Base-by-base conservation (phyloP, 2,113 vertebrate genomes). In the Passer montanus region DNA sequence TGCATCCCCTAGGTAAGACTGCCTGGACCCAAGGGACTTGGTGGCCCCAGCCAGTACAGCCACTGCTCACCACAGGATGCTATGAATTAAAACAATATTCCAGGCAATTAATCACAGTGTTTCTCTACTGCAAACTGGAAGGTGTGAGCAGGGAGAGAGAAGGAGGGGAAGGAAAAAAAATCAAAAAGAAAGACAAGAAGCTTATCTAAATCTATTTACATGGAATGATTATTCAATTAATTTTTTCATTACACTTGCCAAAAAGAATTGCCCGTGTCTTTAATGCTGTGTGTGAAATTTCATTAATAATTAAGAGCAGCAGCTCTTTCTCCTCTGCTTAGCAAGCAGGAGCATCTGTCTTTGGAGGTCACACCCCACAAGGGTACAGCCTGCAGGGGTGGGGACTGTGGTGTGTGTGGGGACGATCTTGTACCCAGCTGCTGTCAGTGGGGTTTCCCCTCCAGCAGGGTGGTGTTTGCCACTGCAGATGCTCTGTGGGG, bases 181-280 rank as follows among this genome's bases (percentile, higher is more conserved):
- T 3, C 3, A 1, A 19, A 49, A 41, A 58, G 8, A 67, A 77
- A 82, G 79, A 50, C 81, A 6, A 90, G 58, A 79, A 80, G 93
- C 89, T 97, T 96, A 97, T 97, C 96, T 97, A 97, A 98, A 98
- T 97, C 96, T 98, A 98, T 98, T 98, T 98, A 97, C 96, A 96
- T 56, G 52, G 92, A 86, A 96, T 95, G 90, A 98, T 97, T 97
- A 97, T 96, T 98, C 97, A 97, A 98, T 98, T 98, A 97, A 97
- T 95, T 97, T 98, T 98, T 97, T 97, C 97, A 97, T 97, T 97
- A 97, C 92, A 96, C 94, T 97, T 97, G 97, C 97, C 97, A 96
- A 80, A 96, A 97, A 96, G 95, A 96, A 95, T 97, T 95, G 95
- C 94, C 72, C 28, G 9, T 95, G 92, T 96, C 94, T 96, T 92